Conservation (phyloP, 2,888 invertebrate genomes). For the Drosophila neotestacea region DNA sequence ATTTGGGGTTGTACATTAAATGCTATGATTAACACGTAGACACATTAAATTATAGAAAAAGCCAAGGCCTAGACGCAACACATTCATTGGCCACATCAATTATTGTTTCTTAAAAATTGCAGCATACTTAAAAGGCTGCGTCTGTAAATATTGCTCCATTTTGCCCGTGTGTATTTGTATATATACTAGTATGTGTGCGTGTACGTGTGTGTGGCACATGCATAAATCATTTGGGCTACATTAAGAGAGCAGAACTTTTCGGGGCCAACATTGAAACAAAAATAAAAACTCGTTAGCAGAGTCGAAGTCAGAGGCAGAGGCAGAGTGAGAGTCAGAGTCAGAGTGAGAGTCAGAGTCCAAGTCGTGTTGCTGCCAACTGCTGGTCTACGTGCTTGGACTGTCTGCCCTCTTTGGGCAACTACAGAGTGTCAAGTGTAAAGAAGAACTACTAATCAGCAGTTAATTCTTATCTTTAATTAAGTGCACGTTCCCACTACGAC, state of each 20-base stretch:
- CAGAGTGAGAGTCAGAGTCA: neutral
- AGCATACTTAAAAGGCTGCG: conserved; percentile 45
- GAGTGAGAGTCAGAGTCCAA: conserved; percentile 16
- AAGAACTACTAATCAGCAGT: conserved; percentile 84
- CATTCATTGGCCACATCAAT: conserved; percentile 68
- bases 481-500: conserved; percentile 82
- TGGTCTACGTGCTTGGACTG: conserved; percentile 71
- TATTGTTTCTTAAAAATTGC: conserved; percentile 57
- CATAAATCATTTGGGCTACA: conserved; percentile 82
- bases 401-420: conserved; percentile 25
- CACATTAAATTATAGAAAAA: conserved; percentile 72
- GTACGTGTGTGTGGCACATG: conserved; percentile 29
- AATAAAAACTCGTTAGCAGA: conserved; percentile 77
- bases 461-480: conserved; percentile 85
- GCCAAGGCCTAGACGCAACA: conserved; percentile 32
- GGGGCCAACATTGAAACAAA: conserved; percentile 61
- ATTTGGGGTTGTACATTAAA: conserved; percentile 65
- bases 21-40: conserved; percentile 80
- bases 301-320: neutral
- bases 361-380: conserved; percentile 39
- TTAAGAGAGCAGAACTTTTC: conserved; percentile 63
- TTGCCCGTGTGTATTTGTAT: conserved; percentile 13
- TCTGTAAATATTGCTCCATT: conserved; percentile 16
- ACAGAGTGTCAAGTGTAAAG: conserved; percentile 79
- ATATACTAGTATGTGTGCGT: neutral